These are phyloP conservation scores for Elachura formosa DNA, from an alignment of 2,113 vertebrate genomes.

Conservation along the genomic window DNA sequence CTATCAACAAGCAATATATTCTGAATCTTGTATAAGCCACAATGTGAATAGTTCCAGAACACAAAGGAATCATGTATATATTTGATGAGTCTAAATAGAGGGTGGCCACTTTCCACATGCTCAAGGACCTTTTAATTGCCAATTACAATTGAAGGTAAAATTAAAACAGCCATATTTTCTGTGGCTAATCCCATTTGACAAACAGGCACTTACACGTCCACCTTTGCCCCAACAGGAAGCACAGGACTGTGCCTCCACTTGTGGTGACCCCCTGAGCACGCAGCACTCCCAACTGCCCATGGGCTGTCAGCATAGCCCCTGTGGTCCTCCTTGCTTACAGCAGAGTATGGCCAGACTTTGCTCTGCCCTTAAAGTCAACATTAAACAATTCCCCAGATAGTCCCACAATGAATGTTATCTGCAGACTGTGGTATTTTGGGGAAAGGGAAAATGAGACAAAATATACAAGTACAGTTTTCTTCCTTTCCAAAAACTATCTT, in stretches of 20 bases:
- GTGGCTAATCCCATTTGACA: background rate
- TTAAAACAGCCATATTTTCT: background rate
- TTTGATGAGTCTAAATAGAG: background rate
- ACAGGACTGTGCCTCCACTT: background rate
- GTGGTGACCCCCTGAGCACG: background rate
- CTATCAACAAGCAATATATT: background rate
- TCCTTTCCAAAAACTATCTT: background rate
- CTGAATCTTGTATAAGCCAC: background rate
- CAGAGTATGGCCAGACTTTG: background rate
- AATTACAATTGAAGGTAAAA: background rate
- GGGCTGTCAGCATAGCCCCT: background rate
- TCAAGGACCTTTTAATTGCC: background rate
- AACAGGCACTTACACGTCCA: background rate
- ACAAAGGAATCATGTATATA: background rate
- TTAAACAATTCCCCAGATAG: background rate
- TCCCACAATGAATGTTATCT: constrained; percentile 9
- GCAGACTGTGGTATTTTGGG: background rate
- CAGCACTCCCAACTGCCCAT: accelerated
- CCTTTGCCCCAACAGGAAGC: background rate
- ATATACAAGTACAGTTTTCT: background rate
- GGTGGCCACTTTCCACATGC: background rate
- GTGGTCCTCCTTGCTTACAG: background rate
- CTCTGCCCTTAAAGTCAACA: background rate
- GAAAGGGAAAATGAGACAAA: constrained; percentile 8
- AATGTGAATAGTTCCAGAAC: background rate